phyloP scores from a whole-genome alignment of 64 coral and sea anemone species.

The Platygyra sinensis region DNA sequence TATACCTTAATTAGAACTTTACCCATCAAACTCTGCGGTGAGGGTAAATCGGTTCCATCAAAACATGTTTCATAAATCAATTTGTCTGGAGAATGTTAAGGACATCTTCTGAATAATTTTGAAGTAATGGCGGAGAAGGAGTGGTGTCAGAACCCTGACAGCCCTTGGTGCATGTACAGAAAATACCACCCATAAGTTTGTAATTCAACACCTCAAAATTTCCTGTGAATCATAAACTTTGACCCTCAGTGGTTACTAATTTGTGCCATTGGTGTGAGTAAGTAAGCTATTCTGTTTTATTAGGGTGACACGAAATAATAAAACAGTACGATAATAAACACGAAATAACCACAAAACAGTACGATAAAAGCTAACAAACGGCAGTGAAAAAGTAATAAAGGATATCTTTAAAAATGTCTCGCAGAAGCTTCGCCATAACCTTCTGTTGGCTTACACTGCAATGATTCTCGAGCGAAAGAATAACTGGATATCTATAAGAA shows the following conservation, averaged over 20 bases:
- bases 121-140: no score
- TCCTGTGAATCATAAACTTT: no score
- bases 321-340: no score
- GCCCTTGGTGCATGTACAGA: no score
- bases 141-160: no score
- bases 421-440: slow-evolving; percentile 83
- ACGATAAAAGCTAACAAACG: neutral
- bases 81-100: slow-evolving; percentile 52
- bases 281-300: no score
- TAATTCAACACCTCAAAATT: no score
- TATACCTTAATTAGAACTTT: slow-evolving; percentile 88
- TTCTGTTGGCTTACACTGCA: slow-evolving; percentile 76
- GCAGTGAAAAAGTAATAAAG: neutral
- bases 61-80: slow-evolving; percentile 54
- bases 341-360: no score
- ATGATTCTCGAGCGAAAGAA: slow-evolving; percentile 85
- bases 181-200: no score
- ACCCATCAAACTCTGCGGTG: slow-evolving; percentile 76
- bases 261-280: no score
- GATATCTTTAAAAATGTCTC: slow-evolving; percentile 76
- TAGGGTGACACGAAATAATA: no score
- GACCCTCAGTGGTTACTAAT: no score
- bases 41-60: slow-evolving; percentile 70
- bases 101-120: neutral
- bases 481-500: slow-evolving; percentile 81